Base-by-base conservation (phyloP, 2,888 invertebrate species). In the Ptychoptera albimana region DNA sequence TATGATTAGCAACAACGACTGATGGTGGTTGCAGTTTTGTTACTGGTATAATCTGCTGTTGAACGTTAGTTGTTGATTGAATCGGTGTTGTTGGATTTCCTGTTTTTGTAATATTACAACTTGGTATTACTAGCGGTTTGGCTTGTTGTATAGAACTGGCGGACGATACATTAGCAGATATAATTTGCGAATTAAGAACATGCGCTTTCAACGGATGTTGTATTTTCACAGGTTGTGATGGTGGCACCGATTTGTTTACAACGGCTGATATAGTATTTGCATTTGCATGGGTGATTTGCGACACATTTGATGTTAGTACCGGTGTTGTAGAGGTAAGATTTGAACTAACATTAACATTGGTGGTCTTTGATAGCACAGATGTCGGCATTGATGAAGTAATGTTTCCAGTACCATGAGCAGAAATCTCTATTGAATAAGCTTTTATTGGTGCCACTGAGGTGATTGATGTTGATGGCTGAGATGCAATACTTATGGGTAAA, bases 11-110 rank as follows among this genome's bases (percentile, higher is more conserved):
- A 23, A 23, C 23, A 23, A 23, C 23, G 7, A 23, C 23, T 23
- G 23, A 23, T 23, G 23, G 23, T 23, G 23, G 7, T 23, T 23
- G 23, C 3, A 5, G 23, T 23, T 23, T 32, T 46, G 14, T 45
- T 1, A 15, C 32, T 15, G 14, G 37, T 29, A 35, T 35, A 16
- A 31, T 11, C 38, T 46, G 43, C 16, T 49, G 46, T 7, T 43
- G 38, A 10, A 38, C 41, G 37, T 8, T 44, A 35, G 48, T 45
- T 30, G 37, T 14, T 13, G 50, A 39, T 23, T 23, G 23, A 7
- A 23, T 23, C 23, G 23, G 7, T 23, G 23, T 23, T 5, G 7
- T 7, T 23, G 23, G 23, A 23, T 23, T 23, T 23, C 23, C 23
- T 5, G 23, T 23, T 7, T 23, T 23, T 5, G 23, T 7, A 23